These are phyloP conservation scores for Camponotus pennsylvanicus DNA, from an alignment of 1,140 invertebrate genomes.

Conservation along the genomic window DNA sequence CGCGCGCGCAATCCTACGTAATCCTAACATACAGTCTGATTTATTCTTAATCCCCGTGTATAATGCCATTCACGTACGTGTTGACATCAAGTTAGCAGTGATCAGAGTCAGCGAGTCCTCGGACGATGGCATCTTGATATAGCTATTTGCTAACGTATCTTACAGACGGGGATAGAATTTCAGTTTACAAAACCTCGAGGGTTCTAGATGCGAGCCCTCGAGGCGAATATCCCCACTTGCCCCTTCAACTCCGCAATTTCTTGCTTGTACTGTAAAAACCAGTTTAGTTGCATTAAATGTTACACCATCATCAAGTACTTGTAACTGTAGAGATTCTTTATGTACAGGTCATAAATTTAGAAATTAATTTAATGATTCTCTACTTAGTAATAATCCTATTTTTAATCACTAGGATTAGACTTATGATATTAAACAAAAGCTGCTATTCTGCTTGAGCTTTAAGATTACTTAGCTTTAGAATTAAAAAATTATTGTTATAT, in stretches of 20 bases:
- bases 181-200: constrained; percentile 37
- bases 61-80: not conserved
- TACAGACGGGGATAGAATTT: not conserved
- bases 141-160: constrained; percentile 27
- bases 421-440: not conserved
- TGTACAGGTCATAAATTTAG: not conserved
- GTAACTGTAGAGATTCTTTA: not conserved
- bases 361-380: constrained; percentile 5
- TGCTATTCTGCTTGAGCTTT: not conserved
- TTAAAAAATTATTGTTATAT: not conserved
- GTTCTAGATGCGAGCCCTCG: not conserved
- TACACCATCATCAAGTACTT: not conserved
- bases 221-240: not conserved
- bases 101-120: constrained; percentile 1
- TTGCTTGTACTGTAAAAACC: not conserved
- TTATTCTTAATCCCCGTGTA: not conserved
- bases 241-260: not conserved
- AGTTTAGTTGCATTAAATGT: constrained; percentile 20
- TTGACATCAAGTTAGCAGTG: not conserved
- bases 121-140: constrained; percentile 13
- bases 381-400: constrained; percentile 1
- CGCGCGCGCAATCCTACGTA: constrained; percentile 11
- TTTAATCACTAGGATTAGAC: not conserved
- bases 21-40: not conserved
- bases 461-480: not conserved